Percentiles rank a stretch among this genome's conserved stretches.
Evolutionary conservation across 1,140 invertebrate genomes (phyloP).

Genomic region (Diachasmimorpha longicaudata): DNA sequence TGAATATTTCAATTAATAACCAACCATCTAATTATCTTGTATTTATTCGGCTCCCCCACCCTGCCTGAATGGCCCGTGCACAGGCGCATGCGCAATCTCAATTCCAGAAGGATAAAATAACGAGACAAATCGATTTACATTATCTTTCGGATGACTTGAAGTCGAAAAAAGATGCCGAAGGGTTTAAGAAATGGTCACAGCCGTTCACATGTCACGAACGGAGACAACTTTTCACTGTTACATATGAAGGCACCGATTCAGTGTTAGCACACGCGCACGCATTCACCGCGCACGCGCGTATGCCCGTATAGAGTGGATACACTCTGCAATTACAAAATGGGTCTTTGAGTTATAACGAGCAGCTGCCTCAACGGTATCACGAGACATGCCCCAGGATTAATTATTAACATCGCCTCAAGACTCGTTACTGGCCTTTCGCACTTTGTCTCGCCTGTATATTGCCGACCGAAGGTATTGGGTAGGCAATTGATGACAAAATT

Average conservation of each 20-base stretch:
- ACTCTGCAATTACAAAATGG: conserved; percentile 6
- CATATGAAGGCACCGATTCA: background rate
- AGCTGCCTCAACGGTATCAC: conserved; percentile 5
- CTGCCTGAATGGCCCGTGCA: no score
- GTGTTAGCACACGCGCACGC: background rate
- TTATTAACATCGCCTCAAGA: background rate
- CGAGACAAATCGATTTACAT: no score
- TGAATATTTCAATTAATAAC: no score
- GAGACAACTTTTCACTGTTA: conserved; percentile 10
- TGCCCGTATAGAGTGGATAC: background rate
- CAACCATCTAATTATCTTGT: no score
- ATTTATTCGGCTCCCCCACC: no score
- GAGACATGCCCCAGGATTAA: conserved; percentile 11
- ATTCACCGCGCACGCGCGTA: conserved; percentile 6
- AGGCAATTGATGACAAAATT: background rate
- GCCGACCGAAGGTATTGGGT: background rate
- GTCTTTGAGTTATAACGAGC: conserved; percentile 7
- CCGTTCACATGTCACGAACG: background rate
- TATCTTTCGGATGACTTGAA: background rate
- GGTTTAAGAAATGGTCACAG: background rate
- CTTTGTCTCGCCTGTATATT: background rate
- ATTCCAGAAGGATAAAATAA: no score
- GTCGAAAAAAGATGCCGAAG: background rate
- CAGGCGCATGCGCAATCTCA: no score
- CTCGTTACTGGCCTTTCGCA: background rate